Conservation (phyloP, 2,888 invertebrate species). For the Sesamia inferens region DNA sequence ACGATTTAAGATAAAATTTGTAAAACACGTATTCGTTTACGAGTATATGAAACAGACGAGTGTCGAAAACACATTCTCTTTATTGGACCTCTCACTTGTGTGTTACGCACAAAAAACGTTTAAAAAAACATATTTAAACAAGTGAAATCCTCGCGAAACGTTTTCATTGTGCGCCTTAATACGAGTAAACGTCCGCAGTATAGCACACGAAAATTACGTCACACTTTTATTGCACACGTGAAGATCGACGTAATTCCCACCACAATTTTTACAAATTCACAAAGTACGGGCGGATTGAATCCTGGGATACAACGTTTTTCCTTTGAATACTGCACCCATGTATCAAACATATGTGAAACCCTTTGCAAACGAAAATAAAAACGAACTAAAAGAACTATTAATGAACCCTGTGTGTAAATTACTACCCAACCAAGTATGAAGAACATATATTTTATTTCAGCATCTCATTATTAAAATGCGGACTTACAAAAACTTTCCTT, state of each 20-base stretch:
- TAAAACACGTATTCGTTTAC: neutral
- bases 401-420: slow-evolving; percentile 64
- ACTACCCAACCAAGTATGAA: slow-evolving; percentile 37
- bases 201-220: slow-evolving; percentile 57
- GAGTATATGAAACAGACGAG: neutral
- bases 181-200: slow-evolving; percentile 50
- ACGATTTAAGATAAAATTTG: neutral
- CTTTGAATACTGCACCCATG: slow-evolving; percentile 76
- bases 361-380: slow-evolving; percentile 67
- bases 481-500: slow-evolving; percentile 8
- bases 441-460: slow-evolving; percentile 23
- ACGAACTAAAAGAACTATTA: slow-evolving; percentile 62
- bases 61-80: too few species aligned
- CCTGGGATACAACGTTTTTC: slow-evolving; percentile 68
- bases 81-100: neutral
- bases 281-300: slow-evolving; percentile 75
- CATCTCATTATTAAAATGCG: slow-evolving; percentile 64
- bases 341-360: slow-evolving; percentile 65
- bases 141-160: slow-evolving; percentile 20
- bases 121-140: neutral
- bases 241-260: slow-evolving; percentile 65
- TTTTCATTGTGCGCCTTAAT: slow-evolving; percentile 33
- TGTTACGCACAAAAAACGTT: neutral
- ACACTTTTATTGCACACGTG: slow-evolving; percentile 66
- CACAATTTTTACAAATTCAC: slow-evolving; percentile 80